Conservation (phyloP, 2,113 vertebrate genomes). For the Corydoras maculifer region DNA sequence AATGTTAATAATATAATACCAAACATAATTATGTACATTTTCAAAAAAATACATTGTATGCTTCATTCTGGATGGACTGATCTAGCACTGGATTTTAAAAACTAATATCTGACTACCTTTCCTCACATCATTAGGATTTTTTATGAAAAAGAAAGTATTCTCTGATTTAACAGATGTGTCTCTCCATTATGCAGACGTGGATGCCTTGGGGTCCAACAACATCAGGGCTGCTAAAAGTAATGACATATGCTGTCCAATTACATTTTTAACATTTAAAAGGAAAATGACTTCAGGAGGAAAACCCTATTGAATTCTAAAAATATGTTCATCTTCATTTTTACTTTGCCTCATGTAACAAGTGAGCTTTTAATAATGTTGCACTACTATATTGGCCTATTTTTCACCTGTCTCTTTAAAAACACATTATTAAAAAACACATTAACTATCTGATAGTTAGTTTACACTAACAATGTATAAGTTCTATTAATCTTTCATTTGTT, state of each 20-base stretch:
- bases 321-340: neutral
- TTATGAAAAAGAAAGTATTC: constrained; percentile 15
- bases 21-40: no score
- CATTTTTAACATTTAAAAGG: constrained; percentile 16
- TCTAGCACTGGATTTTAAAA: no score
- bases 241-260: constrained; percentile 28
- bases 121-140: neutral
- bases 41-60: no score
- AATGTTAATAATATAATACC: no score
- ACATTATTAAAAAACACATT: neutral
- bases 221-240: constrained; percentile 8
- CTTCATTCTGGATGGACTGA: no score
- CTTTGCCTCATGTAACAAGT: neutral
- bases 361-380: constrained; percentile 14
- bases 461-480: neutral
- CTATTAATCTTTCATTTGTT: no score
- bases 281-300: constrained; percentile 17
- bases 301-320: neutral
- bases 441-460: constrained; percentile 2
- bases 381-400: neutral
- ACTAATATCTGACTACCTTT: neutral
- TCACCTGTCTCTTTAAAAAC: neutral
- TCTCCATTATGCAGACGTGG: neutral
- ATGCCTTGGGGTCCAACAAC: constrained; percentile 11
- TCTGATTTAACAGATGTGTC: constrained; percentile 7